Percentiles rank a stretch among this genome's conserved stretches.
These are phyloP conservation scores for Ophioderma brevispina DNA, from an alignment of 35 echinoderm and acorn worm genomes.

Conservation along the genomic window DNA sequence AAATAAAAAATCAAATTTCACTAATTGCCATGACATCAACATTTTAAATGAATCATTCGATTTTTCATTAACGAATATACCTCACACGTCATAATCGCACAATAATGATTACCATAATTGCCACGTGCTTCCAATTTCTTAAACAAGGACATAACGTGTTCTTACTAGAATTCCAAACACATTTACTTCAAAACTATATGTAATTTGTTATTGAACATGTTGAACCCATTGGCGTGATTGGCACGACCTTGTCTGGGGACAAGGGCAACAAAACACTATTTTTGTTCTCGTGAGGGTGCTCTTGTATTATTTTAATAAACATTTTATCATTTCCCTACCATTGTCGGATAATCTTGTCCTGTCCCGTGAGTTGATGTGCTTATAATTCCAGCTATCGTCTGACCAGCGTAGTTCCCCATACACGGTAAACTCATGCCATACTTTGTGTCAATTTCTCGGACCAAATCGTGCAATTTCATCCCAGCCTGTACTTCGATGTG, in stretches of 20 bases:
- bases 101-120: too few relatives aligned
- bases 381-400: slow-evolving; percentile 87
- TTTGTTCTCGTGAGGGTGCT: too few relatives aligned
- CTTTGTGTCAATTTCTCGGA: slow-evolving; percentile 69
- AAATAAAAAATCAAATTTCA: too few relatives aligned
- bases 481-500: slow-evolving; percentile 89
- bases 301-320: too few relatives aligned
- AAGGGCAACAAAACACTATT: too few relatives aligned
- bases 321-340: too few relatives aligned
- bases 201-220: background rate
- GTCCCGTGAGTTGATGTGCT: slow-evolving; percentile 93
- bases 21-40: too few relatives aligned
- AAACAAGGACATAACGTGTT: background rate
- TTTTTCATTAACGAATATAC: too few relatives aligned
- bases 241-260: background rate
- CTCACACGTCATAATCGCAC: too few relatives aligned
- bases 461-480: slow-evolving; percentile 84
- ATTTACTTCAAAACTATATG: background rate
- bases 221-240: too few relatives aligned
- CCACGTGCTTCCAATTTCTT: background rate
- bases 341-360: slow-evolving; percentile 82
- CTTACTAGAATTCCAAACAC: background rate
- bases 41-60: too few relatives aligned
- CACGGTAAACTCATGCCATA: slow-evolving; percentile 84
- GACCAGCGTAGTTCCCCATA: slow-evolving; percentile 93